Evolutionary conservation across 2,888 invertebrate species (phyloP).

Genomic region (Tinea trinotella): DNA sequence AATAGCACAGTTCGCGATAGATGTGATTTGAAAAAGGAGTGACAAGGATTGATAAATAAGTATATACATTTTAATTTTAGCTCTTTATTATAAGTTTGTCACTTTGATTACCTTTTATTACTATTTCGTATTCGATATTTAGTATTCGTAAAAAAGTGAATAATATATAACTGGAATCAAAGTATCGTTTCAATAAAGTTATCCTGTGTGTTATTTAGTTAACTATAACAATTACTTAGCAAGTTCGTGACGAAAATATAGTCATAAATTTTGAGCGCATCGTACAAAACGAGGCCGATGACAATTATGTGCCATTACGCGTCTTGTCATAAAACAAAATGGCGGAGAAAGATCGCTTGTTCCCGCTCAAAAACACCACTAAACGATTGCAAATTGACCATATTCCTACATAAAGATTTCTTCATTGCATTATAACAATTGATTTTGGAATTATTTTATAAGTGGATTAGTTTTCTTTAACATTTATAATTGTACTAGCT

Average conservation of each 20-base stretch:
- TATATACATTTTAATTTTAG: too few species aligned
- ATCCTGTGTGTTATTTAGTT: not conserved
- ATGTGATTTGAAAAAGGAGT: too few species aligned
- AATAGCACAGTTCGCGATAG: too few species aligned
- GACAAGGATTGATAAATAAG: too few species aligned
- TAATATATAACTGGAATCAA: too few species aligned
- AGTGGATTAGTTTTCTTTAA: too few species aligned
- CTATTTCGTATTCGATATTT: too few species aligned
- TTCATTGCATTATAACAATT: not conserved
- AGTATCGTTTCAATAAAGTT: not conserved
- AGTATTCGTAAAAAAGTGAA: too few species aligned
- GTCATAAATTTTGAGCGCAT: constrained; percentile 47
- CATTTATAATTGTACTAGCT: too few species aligned
- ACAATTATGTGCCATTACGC: constrained; percentile 57
- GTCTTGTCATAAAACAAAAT: constrained; percentile 23
- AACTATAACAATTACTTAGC: constrained; percentile 44
- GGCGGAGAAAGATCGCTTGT: not conserved
- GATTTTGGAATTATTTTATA: too few species aligned
- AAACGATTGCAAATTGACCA: constrained; percentile 36
- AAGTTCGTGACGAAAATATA: constrained; percentile 53
- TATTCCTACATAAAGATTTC: not conserved
- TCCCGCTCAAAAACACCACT: constrained; percentile 21
- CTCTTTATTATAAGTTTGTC: too few species aligned
- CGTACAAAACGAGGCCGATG: constrained; percentile 41
- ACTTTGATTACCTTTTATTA: too few species aligned